Base-by-base conservation (phyloP, 30 jellyfish, hydroid and myxozoan genomes). In the Chironex yamaguchii region DNA sequence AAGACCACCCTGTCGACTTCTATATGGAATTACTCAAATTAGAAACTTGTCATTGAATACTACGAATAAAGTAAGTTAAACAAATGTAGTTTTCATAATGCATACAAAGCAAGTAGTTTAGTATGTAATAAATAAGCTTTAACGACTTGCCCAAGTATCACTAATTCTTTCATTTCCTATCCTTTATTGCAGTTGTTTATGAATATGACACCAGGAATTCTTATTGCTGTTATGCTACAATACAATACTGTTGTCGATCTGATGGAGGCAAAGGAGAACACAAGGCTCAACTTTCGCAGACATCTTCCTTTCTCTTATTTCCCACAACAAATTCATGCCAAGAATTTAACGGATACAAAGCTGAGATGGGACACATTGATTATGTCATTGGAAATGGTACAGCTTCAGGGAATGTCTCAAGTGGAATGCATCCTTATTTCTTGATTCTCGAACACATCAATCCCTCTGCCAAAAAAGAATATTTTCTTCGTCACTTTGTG, bases 201-300 rank as follows among this genome's bases (percentile, higher is more conserved):
- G 76, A 71, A 54, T 75, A 34, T 48, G 66, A 76, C 58, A 48
- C 74, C 50, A 49, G 84, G 11, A 25, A 64, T 29, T 33, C 62
- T 31, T 31, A 49, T 79, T 73, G 90, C 81, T 86, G 96, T 32
- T 65, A 42, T 79, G 76, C 82, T 4, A 79, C 74, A 36, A 21
- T 63, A 30, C 36, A 67, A 49, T 77, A 67, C 74, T 90, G 97
- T 65, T 90, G 97, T 85, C 76, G 91, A 36, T 66, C 63, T 58
- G 94, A 90, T 36, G 28, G 50, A 31, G 62, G 34, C 1, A 29
- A 58, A 0, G 11, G 17, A 2, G 24, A 14, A 27, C 35, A 14
- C 25, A 30, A 51, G 24, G 28, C 68, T 25, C 36, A 33, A 31
- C 64, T 77, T 9, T 86, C 92, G 1, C 9, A 68, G 4, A 48